These are phyloP conservation scores for Acrocyrtus sp. DNA, from an alignment of 2,888 invertebrate genomes.

Conservation along the genomic window DNA sequence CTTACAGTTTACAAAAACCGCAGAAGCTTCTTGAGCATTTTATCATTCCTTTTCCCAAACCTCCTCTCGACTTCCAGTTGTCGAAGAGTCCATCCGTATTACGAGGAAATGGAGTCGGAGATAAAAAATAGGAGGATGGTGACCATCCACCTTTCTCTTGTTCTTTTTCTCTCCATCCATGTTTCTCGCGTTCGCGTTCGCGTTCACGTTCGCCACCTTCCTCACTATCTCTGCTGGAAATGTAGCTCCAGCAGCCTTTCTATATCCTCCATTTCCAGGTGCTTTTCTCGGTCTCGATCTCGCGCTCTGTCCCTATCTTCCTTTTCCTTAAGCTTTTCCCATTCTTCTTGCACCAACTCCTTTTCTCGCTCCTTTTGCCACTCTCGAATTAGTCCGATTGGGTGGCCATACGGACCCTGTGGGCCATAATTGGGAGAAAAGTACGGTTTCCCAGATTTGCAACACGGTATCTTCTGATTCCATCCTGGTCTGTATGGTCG, in stretches of 20 bases:
- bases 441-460: slow-evolving; percentile 4
- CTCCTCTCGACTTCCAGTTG: slow-evolving; percentile 23
- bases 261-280: no score
- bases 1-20: no score
- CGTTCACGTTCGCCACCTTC: neutral
- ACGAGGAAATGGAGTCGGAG: slow-evolving; percentile 26
- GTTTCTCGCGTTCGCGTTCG: neutral
- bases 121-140: slow-evolving; percentile 17
- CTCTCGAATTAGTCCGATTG: no score
- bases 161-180: neutral
- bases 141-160: neutral
- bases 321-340: no score
- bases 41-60: no score
- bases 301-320: no score
- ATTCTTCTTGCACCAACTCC: no score
- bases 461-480: slow-evolving; percentile 12
- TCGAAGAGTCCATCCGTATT: slow-evolving; percentile 39
- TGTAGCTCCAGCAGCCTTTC: neutral
- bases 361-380: no score
- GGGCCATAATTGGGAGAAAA: neutral
- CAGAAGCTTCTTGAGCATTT: no score
- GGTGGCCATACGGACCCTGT: no score
- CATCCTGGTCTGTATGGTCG: slow-evolving; percentile 31
- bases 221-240: neutral
- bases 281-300: no score